Evolutionary conservation across 2,888 invertebrate species (phyloP), one percentile per base, ranked within the genome.

Genomic region (Dicranocentrus wangi): DNA sequence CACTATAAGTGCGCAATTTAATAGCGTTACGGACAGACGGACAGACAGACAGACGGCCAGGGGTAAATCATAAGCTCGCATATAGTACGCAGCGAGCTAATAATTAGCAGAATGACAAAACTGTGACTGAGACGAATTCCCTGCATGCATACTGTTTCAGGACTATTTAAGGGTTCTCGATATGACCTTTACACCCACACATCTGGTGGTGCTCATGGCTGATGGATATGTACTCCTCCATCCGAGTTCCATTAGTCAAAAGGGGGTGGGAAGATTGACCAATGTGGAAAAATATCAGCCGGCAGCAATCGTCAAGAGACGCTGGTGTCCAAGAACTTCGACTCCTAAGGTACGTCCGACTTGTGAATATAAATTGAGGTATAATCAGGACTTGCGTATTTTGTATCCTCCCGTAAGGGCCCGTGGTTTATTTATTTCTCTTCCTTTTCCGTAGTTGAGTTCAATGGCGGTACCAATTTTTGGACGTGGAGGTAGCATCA

Each of bases 151-250:
- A n/a, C n/a, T 53, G 17, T 53, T 28, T 72, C 60, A 63, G 65
- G 42, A 78, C 15, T 83, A 51, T 55, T 21, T 83, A 0, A 39
- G 65, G 23, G 55, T 72, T 15, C 39, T 60, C 8, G 83, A 83
- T 39, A 28, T 82, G 0, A 68, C 76, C 0, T 82, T 83, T 43
- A 83, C 82, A 8, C 79, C 83, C n/a, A 83, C 83, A 0, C 83
- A 83, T 32, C n/a, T 79, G 0, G 80, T 28, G 0, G 23, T 82
- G 17, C 32, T 83, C 13, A 63, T 79, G 73, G n/a, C 75, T 0
- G 81, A 81, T 13, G 55, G 75, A n/a, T 53, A 47, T 21, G 25
- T 82, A 1, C 25, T 79, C 5, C 71, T 83, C n/a, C 82, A 83
- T 25, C 21, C 83, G 8, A 61, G 63, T 0, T 79, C 81, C 13